phyloP scores from a whole-genome alignment of 2,113 vertebrate species.

The Cynopterus brachyotis region DNA sequence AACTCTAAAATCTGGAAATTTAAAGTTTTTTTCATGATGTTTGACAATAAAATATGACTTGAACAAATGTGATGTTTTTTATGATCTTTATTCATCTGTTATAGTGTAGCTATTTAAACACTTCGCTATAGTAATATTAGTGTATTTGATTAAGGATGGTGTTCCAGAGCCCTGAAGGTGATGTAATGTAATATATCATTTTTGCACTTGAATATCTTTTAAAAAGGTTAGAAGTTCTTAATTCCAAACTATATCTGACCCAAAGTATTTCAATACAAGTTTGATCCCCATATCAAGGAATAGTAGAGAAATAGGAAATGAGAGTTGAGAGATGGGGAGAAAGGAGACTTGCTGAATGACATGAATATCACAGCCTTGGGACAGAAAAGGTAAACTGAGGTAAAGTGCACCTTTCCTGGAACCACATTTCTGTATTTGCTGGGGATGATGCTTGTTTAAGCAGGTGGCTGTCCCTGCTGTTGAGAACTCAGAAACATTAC shows the following conservation, averaged over 20 bases:
- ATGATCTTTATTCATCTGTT: background rate
- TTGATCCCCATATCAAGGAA: background rate
- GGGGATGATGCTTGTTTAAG: background rate
- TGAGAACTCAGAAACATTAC: background rate
- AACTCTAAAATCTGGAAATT: background rate
- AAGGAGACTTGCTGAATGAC: background rate
- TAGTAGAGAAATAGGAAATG: background rate
- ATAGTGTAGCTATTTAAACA: background rate
- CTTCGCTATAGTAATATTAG: background rate
- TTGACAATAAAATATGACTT: conserved; percentile 5
- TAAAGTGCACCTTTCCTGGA: background rate
- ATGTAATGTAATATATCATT: background rate
- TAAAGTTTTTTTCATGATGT: background rate
- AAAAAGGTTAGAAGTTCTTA: background rate
- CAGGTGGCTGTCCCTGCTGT: background rate
- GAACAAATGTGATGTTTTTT: background rate
- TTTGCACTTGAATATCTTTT: background rate
- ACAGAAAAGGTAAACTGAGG: background rate
- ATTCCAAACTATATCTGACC: background rate
- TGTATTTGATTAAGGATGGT: background rate
- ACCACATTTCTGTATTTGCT: background rate
- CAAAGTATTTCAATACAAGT: background rate
- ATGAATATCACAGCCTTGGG: background rate
- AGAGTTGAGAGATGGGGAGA: background rate
- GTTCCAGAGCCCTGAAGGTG: background rate